Evolutionary conservation across 2,888 invertebrate species (phyloP).

Genomic region (Epicampocera succincta): DNA sequence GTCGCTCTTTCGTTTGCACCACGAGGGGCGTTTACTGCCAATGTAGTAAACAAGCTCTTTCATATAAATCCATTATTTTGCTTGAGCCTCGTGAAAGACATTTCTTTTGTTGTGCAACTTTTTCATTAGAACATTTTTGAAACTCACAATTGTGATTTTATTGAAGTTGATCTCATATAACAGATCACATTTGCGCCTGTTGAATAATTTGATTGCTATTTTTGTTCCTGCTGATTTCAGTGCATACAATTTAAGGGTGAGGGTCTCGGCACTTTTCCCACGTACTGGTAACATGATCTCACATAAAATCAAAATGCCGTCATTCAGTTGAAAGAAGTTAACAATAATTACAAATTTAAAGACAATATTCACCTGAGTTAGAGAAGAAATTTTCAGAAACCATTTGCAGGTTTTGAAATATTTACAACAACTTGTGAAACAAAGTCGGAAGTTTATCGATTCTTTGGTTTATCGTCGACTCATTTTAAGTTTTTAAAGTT

Average conservation of each 20-base stretch:
- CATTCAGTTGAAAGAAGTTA: constrained; percentile 73
- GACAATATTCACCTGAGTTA: constrained; percentile 39
- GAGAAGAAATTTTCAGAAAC: not conserved
- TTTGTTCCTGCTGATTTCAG: not conserved
- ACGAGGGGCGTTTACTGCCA: constrained; percentile 53
- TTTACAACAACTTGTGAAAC: not conserved
- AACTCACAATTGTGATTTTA: constrained; percentile 58
- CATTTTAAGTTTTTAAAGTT: too few relatives aligned
- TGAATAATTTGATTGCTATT: constrained; percentile 53
- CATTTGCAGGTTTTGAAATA: not conserved
- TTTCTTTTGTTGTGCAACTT: constrained; percentile 53
- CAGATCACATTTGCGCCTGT: constrained; percentile 65
- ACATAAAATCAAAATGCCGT: constrained; percentile 75
- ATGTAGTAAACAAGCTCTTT: constrained; percentile 18
- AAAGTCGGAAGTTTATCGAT: not conserved
- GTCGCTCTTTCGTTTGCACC: constrained; percentile 55
- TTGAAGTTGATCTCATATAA: constrained; percentile 77
- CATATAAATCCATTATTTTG: constrained; percentile 19
- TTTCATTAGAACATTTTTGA: constrained; percentile 36
- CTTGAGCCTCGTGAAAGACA: constrained; percentile 12
- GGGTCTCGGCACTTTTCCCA: constrained; percentile 75
- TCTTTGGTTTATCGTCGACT: too few relatives aligned
- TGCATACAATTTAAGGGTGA: constrained; percentile 32
- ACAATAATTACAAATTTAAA: constrained; percentile 42
- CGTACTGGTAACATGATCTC: constrained; percentile 78